Percentiles rank a stretch among this genome's conserved stretches.
Conservation (phyloP, 2,797 vertebrate genomes). For the Adelosebastes latens region DNA sequence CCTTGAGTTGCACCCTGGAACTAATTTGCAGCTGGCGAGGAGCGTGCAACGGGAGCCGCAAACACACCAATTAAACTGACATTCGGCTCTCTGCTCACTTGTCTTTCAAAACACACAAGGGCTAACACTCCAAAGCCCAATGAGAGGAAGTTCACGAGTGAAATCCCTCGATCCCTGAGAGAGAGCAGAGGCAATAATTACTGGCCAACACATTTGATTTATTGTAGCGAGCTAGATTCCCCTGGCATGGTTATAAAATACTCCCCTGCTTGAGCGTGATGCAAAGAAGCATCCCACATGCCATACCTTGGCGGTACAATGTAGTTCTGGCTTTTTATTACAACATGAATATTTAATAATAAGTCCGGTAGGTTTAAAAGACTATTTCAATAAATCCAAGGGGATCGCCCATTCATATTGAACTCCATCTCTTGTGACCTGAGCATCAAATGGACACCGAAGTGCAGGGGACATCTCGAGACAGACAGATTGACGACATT, state of each 20-base stretch:
- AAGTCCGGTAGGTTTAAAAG: neutral
- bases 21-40: conserved; percentile 70
- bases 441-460: neutral
- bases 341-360: conserved; percentile 29
- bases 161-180: conserved; percentile 66
- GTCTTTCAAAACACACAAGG: conserved; percentile 71
- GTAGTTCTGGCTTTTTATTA: conserved; percentile 20
- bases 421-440: neutral
- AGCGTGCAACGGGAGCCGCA: conserved; percentile 45
- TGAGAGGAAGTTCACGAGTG: conserved; percentile 61
- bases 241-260: conserved; percentile 57
- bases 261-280: conserved; percentile 30
- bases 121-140: conserved; percentile 34
- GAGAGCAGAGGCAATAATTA: conserved; percentile 72
- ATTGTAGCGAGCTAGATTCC: conserved; percentile 44
- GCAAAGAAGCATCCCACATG: conserved; percentile 34
- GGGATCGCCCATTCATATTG: neutral
- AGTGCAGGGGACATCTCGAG: neutral
- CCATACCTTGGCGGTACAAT: neutral
- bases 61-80: conserved; percentile 78
- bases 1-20: conserved; percentile 68
- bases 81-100: conserved; percentile 67
- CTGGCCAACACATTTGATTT: conserved; percentile 69
- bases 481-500: conserved; percentile 47
- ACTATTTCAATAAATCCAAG: conserved; percentile 6